Evolutionary conservation across 1,140 invertebrate species (phyloP), one percentile per base, ranked within the genome.

Genomic region (Pachyrhynchus sulphureomaculatus): DNA sequence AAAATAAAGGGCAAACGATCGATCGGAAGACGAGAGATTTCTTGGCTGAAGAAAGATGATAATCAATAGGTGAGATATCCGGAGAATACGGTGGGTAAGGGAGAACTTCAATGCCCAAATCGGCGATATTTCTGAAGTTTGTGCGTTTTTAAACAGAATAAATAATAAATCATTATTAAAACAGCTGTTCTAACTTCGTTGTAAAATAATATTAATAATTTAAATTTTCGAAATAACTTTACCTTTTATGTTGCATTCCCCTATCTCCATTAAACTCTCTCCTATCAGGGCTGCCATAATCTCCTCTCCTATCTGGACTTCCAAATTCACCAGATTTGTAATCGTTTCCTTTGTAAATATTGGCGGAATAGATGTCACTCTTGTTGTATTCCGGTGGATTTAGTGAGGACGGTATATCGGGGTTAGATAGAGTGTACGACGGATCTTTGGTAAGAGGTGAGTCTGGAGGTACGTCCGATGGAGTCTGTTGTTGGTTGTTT

Each of bases 401-500:
- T 18, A 60, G 44, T 20, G 55, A 55, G 12, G 62, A 59, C 2
- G 67, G 65, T 51, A 75, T 68, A 37, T 72, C 69, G 41, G 70
- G 67, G 44, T 69, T 67, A 8, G 70, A 71, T 9, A 71, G 42
- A 8, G 63, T 62, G 36, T 64, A 71, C n/a, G 42, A 47, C 0
- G 67, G 59, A 26, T 71, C 69, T 64, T 71, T 71, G 23, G 62
- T 64, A 18, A 68, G 39, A 15, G 67, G 63, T 4, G 67, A 66
- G 17, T 69, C 64, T 10, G 62, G 59, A 15, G 62, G 64, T 29
- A 32, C 54, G 23, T 21, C 36, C 15, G 32, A 58, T 29, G 44
- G 37, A 33, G 18, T 60, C 44, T 15, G 47, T 12, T 32, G 65
- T 62, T 32, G 65, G 36, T 51, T 68, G 65, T 24, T 62, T 37